Evolutionary conservation across 1,140 invertebrate species (phyloP).

Genomic region (Reticulitermes speratus): DNA sequence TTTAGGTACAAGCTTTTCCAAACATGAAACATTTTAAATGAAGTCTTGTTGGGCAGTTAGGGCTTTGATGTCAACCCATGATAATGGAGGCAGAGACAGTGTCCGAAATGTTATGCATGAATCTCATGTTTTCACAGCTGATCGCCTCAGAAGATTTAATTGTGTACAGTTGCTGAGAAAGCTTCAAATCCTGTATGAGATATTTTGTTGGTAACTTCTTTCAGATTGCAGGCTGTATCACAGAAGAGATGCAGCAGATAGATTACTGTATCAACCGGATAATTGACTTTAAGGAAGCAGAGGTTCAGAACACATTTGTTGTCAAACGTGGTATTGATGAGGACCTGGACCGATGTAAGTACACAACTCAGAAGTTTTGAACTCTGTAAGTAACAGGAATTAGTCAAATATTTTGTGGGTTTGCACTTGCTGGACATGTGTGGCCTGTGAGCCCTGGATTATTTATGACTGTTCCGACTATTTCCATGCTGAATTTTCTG

Average conservation of each 20-base stretch:
- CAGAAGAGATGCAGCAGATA: not conserved
- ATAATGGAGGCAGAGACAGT: too few species aligned
- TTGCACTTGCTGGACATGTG: too few species aligned
- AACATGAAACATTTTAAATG: too few species aligned
- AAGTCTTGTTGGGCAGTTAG: too few species aligned
- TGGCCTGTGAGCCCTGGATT: not conserved
- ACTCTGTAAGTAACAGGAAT: constrained; percentile 21
- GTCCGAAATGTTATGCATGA: too few species aligned
- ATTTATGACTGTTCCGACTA: constrained; percentile 24
- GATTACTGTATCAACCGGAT: constrained; percentile 51
- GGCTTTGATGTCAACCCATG: too few species aligned
- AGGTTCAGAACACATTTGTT: constrained; percentile 60
- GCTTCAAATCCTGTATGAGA: too few species aligned
- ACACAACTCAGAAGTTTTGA: constrained; percentile 13
- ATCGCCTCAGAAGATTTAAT: too few species aligned
- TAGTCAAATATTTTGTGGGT: not conserved
- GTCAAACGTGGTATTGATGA: constrained; percentile 67
- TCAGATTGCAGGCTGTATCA: constrained; percentile 6
- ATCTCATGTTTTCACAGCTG: too few species aligned
- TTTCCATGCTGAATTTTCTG: constrained; percentile 39
- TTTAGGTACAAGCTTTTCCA: too few species aligned
- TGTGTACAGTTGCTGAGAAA: too few species aligned
- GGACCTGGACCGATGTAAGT: constrained; percentile 65
- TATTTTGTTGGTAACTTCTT: not conserved
- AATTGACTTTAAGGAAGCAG: constrained; percentile 68